Percentiles rank a stretch among this genome's conserved stretches.
Evolutionary conservation across 2,888 invertebrate species (phyloP).

Genomic region (Odontomyia ornata): DNA sequence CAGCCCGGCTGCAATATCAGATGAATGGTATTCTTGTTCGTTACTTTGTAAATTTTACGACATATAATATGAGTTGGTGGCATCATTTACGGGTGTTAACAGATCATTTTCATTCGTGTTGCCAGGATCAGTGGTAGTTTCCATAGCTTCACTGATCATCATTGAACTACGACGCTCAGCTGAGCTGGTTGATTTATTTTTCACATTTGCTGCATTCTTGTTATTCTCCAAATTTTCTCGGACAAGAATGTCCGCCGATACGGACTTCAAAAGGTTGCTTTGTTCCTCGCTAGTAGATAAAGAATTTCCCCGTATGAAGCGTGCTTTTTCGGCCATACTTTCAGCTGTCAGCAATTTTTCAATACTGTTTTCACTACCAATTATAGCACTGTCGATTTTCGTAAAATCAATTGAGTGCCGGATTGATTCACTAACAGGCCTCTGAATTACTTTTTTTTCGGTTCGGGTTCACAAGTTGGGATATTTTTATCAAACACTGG

Average conservation of each 20-base stretch:
- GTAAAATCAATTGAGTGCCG: constrained; percentile 35
- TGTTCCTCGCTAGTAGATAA: not conserved
- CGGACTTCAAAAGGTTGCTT: constrained; percentile 35
- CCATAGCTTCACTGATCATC: constrained; percentile 44
- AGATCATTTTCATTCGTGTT: constrained; percentile 49
- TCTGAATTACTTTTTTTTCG: constrained; percentile 16
- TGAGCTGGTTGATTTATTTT: constrained; percentile 12
- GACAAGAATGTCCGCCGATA: constrained; percentile 47
- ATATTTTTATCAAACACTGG: constrained; percentile 52
- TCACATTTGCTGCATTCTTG: constrained; percentile 49
- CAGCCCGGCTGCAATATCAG: too few species aligned
- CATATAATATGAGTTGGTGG: constrained; percentile 43
- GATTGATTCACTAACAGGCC: constrained; percentile 45
- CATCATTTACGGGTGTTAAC: constrained; percentile 53
- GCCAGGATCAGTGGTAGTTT: constrained; percentile 21
- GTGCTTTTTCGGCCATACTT: constrained; percentile 21
- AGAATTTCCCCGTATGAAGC: constrained; percentile 5
- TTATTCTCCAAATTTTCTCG: constrained; percentile 50
- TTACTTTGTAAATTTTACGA: constrained; percentile 33
- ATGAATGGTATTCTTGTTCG: constrained; percentile 18
- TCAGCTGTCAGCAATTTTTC: constrained; percentile 28
- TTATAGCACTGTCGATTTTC: not conserved
- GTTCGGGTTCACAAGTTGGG: constrained; percentile 1
- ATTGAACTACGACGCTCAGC: constrained; percentile 42
- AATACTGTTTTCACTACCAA: constrained; percentile 24